Percentiles rank a stretch among this genome's conserved stretches.
phyloP scores from a whole-genome alignment of 1,140 invertebrate species.

The Brachionus rubens region DNA sequence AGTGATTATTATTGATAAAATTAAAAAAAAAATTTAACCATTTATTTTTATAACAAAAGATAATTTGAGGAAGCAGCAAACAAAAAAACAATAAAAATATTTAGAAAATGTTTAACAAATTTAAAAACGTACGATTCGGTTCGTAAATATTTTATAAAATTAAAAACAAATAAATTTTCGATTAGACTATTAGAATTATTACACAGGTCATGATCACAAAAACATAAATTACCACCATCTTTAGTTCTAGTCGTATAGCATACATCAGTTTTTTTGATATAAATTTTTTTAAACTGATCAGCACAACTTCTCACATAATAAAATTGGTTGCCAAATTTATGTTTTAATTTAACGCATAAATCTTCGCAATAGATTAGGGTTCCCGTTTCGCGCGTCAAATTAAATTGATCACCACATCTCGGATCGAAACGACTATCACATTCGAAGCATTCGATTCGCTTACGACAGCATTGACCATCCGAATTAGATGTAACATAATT shows the following conservation, averaged over 20 bases:
- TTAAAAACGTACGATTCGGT: too few species aligned
- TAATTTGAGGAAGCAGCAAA: too few species aligned
- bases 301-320: constrained; percentile 40
- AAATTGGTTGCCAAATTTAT: constrained; percentile 31
- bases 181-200: neutral
- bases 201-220: constrained; percentile 37
- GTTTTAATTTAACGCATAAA: constrained; percentile 41
- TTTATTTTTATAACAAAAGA: too few species aligned
- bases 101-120: too few species aligned
- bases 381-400: constrained; percentile 6
- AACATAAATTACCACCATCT: constrained; percentile 35
- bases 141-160: too few species aligned
- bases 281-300: constrained; percentile 45
- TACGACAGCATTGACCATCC: constrained; percentile 30
- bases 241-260: constrained; percentile 23
- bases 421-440: constrained; percentile 38
- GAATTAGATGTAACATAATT: neutral
- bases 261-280: constrained; percentile 41
- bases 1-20: too few species aligned
- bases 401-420: constrained; percentile 30
- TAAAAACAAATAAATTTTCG: too few species aligned
- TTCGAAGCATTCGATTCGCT: constrained; percentile 30
- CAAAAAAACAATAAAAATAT: too few species aligned
- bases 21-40: too few species aligned
- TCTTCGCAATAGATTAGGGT: constrained; percentile 22